These are phyloP conservation scores for Colius striatus DNA, from an alignment of 2,113 vertebrate species.

Conservation along the genomic window DNA sequence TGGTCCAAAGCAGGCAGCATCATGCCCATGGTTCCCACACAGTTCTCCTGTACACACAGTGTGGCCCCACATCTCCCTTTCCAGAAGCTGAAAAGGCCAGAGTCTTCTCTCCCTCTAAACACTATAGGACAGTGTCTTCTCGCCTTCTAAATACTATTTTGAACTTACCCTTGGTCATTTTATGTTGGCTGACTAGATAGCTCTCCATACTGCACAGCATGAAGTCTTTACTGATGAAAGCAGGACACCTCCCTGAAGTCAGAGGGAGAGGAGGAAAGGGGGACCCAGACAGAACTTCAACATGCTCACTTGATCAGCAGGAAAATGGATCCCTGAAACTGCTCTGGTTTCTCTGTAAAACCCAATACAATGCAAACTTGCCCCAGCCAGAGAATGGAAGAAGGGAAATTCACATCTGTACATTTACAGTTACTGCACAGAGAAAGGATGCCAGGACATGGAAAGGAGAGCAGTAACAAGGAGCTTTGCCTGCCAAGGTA, in stretches of 20 bases:
- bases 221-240: neutral
- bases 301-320: accelerated
- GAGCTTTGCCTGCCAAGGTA: neutral
- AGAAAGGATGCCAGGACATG: neutral
- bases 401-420: neutral
- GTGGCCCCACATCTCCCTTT: neutral
- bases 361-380: neutral
- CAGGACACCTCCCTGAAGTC: accelerated
- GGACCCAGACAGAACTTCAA: neutral
- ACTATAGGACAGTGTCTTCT: neutral
- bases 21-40: accelerated
- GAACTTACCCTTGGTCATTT: neutral
- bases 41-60: accelerated
- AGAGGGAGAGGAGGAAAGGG: accelerated
- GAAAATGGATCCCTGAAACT: neutral
- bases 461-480: neutral
- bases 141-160: neutral
- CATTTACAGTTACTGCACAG: neutral
- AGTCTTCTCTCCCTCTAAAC: neutral
- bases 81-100: neutral
- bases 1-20: accelerated
- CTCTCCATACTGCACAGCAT: neutral
- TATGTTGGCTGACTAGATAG: neutral
- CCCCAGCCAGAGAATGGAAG: neutral
- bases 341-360: neutral